A percentile compares a stretch with the other conserved stretches of the same genome.
These are phyloP conservation scores for Philereme vetulata DNA, from an alignment of 2,888 invertebrate genomes.

Conservation along the genomic window DNA sequence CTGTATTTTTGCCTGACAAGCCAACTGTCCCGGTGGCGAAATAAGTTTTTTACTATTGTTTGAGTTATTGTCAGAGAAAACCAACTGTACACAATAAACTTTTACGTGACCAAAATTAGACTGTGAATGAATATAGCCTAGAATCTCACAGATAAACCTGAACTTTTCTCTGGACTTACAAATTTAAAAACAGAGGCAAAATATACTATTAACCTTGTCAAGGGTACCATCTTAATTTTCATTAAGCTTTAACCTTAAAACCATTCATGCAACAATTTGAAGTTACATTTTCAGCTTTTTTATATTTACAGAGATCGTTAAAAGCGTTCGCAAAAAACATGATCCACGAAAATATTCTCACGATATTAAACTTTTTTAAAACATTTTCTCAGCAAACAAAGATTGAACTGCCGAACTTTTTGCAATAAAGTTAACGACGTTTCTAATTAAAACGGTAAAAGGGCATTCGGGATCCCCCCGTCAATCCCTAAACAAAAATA, in stretches of 20 bases:
- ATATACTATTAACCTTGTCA: too few relatives aligned
- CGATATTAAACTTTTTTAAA: constrained; percentile 53
- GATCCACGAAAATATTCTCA: constrained; percentile 35
- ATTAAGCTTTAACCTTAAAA: too few relatives aligned
- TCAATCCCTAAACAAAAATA: constrained; percentile 55
- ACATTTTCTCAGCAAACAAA: constrained; percentile 53
- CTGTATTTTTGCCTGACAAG: constrained; percentile 20
- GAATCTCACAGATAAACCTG: too few relatives aligned
- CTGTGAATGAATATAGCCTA: neutral
- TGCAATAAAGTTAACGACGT: constrained; percentile 49
- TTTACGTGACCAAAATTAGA: neutral
- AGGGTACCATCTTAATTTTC: too few relatives aligned
- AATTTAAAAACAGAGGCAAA: too few relatives aligned
- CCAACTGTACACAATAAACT: neutral
- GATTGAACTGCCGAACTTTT: constrained; percentile 47
- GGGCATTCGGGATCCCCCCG: constrained; percentile 49
- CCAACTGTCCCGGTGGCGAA: constrained; percentile 4
- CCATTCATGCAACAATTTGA: constrained; percentile 12
- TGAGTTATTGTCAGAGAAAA: constrained; percentile 7
- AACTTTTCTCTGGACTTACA: too few relatives aligned
- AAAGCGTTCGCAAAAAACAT: constrained; percentile 32
- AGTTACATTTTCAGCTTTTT: constrained; percentile 22
- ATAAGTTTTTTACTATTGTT: constrained; percentile 2
- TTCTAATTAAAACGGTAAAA: constrained; percentile 53
- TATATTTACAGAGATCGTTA: constrained; percentile 25